Percentiles rank a stretch among this genome's conserved stretches.
Conservation (phyloP, 2,113 vertebrate species). For the Amblyopsis rosae region DNA sequence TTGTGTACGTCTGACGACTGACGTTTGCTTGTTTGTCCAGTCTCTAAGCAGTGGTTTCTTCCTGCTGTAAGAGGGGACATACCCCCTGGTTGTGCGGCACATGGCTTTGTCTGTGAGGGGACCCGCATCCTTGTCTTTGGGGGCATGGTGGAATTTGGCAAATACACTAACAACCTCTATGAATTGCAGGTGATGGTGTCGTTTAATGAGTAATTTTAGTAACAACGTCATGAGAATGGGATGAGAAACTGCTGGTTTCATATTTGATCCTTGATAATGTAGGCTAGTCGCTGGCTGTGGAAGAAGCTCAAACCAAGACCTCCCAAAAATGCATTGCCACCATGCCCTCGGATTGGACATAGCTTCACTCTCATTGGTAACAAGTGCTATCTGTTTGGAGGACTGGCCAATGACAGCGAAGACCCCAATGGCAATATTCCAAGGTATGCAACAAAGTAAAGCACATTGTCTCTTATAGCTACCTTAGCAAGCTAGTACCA, state of each 20-base stretch:
- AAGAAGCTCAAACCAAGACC: conserved; percentile 92
- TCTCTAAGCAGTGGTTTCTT: conserved; percentile 96
- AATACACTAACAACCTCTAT: conserved; percentile 94
- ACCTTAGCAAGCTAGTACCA: neutral
- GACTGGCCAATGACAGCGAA: conserved; percentile 91
- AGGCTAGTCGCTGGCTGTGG: conserved; percentile 98
- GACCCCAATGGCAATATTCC: conserved; percentile 93
- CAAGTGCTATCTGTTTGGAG: conserved; percentile 92
- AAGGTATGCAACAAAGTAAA: conserved; percentile 71
- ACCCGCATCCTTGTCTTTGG: conserved; percentile 94
- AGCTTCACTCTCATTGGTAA: conserved; percentile 88
- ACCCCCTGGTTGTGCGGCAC: conserved; percentile 94
- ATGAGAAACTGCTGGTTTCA: neutral
- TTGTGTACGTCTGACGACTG: too few species aligned
- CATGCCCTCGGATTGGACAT: conserved; percentile 89
- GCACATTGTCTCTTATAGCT: neutral
- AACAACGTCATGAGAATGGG: neutral
- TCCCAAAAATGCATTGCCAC: conserved; percentile 82
- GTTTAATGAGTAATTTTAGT: neutral
- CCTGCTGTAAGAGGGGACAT: conserved; percentile 97
- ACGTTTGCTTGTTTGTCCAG: conserved; percentile 60
- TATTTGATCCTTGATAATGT: neutral
- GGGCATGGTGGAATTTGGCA: conserved; percentile 97
- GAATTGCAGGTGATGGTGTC: conserved; percentile 88
- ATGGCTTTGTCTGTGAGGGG: conserved; percentile 95